Conservation (phyloP, 2,888 invertebrate genomes). For the Watsonalla binaria region DNA sequence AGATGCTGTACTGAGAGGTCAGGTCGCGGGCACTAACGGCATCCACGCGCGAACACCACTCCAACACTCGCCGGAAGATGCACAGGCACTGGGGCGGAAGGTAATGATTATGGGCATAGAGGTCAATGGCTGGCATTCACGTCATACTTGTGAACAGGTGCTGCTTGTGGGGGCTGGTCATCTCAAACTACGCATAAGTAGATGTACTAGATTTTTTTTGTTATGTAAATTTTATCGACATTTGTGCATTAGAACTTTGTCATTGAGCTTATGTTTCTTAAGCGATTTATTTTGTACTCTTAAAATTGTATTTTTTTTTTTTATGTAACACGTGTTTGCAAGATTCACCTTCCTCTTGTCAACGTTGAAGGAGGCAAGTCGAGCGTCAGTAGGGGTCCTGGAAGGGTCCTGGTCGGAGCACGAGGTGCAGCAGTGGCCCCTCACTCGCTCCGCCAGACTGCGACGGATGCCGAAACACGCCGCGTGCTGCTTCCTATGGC, state of each 20-base stretch:
- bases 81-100: constrained; percentile 48
- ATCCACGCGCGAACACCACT: constrained; percentile 18
- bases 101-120: too few relatives aligned
- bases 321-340: too few relatives aligned
- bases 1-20: constrained; percentile 22
- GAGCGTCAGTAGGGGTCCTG: constrained; percentile 31
- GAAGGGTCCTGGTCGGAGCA: constrained; percentile 31
- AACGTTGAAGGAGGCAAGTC: constrained; percentile 18
- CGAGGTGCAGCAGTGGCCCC: constrained; percentile 37
- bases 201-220: too few relatives aligned
- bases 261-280: too few relatives aligned
- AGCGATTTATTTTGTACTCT: too few relatives aligned
- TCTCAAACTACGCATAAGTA: too few relatives aligned
- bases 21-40: constrained; percentile 17
- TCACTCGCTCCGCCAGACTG: neutral
- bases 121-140: too few relatives aligned
- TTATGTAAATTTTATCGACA: too few relatives aligned
- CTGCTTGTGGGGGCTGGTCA: too few relatives aligned
- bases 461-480: constrained; percentile 41
- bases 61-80: constrained; percentile 49
- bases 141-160: too few relatives aligned
- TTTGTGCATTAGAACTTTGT: too few relatives aligned
- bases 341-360: constrained; percentile 36
- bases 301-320: too few relatives aligned
- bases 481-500: constrained; percentile 50